Evolutionary conservation across 2,797 vertebrate species (phyloP), one percentile per base, ranked within the genome.

Genomic region (Myioborus miniatus): DNA sequence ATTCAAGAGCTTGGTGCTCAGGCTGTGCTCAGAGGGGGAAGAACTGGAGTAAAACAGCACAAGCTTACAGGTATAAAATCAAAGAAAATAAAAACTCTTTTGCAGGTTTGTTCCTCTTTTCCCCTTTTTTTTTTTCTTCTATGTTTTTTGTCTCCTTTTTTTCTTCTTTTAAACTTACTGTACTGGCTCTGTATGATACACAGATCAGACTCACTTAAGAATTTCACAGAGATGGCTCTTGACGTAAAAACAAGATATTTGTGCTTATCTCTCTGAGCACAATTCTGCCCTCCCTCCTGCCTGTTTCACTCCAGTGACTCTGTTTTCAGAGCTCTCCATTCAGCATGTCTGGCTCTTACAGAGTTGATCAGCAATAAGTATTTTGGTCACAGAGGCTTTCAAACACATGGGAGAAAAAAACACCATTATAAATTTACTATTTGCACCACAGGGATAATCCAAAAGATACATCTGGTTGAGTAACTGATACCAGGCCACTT

Each of bases 351-450:
- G 23, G 7, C 18, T 91, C 30, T 77, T 23, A 37, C 11, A 68
- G 30, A 6, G 17, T 7, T 74, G 16, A 7, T 67, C 65, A 79
- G 24, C 30, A 37, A 3, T 7, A 36, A 39, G 9, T 26, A 17
- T 27, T 49, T 80, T 3, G 0, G 32, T 43, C 23, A n/a, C 27
- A 59, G 60, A 60, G 18, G 20, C 64, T 89, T 91, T 77, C 56
- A 87, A 91, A 65, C 11, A 70, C 30, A 16, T 15, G 14, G 19
- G 21, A 65, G 20, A 36, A 87, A 47, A 85, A 80, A 83, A 15
- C 2, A 1, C 3, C 0, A 0, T 14, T 26, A 58, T 15, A 18
- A 17, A 22, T 72, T 55, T 84, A 13, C 11, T 49, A 4, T 63
- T 79, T 69, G 14, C 16, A 41, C 22, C 29, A 47, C 1, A 1